Percentiles rank a stretch among this genome's conserved stretches.
phyloP scores from a whole-genome alignment of 2,888 invertebrate species.

The Halocaridina rubra region DNA sequence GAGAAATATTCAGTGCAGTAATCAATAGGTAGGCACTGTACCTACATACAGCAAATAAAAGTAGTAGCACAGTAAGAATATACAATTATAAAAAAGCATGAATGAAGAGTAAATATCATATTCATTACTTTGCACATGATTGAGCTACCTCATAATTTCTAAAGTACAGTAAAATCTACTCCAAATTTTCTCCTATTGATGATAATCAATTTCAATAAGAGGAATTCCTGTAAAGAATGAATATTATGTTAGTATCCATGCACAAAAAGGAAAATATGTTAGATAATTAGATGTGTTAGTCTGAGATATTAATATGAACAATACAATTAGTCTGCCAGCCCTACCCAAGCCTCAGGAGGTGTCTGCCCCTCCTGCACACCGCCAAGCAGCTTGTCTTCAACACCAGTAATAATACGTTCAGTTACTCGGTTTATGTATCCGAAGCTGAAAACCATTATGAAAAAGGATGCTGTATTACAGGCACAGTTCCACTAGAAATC shows the following conservation, averaged over 20 bases:
- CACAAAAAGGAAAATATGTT: neutral
- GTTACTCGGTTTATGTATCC: constrained; percentile 21
- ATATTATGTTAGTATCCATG: neutral
- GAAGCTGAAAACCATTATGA: constrained; percentile 15
- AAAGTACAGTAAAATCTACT: no score
- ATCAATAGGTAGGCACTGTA: no score
- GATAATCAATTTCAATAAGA: neutral
- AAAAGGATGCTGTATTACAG: no score
- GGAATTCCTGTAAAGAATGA: neutral
- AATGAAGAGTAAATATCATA: no score
- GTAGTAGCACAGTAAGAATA: no score
- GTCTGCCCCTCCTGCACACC: constrained; percentile 18
- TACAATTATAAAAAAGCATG: no score
- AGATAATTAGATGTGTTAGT: neutral
- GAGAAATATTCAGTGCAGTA: no score
- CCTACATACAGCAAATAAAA: no score
- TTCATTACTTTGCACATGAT: no score
- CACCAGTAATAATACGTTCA: constrained; percentile 17
- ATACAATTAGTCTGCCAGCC: neutral
- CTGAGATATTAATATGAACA: neutral
- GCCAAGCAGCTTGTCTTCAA: constrained; percentile 24
- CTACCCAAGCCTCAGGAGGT: constrained; percentile 32
- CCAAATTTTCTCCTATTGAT: neutral
- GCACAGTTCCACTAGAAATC: no score
- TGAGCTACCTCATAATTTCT: no score